phyloP scores from a whole-genome alignment of 2,888 invertebrate genomes.

The Liodrosophila aerea region DNA sequence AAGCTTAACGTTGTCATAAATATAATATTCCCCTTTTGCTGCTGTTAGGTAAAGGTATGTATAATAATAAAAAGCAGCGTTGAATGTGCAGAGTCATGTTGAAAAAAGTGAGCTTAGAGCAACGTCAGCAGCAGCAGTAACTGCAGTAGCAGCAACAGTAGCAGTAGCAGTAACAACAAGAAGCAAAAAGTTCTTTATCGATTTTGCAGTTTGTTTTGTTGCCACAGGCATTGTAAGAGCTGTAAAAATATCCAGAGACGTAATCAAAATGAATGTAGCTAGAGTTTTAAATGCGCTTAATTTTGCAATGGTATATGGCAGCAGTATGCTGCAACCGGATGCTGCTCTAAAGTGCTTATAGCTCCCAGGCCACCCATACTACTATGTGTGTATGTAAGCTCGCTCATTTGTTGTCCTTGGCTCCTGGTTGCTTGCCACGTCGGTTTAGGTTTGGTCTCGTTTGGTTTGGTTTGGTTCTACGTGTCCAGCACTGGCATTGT shows the following conservation, averaged over 20 bases:
- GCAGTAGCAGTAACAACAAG: constrained; percentile 12
- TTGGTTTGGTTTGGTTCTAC: constrained; percentile 31
- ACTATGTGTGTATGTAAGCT: constrained; percentile 3
- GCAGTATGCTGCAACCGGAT: constrained; percentile 15
- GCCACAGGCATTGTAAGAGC: constrained; percentile 26
- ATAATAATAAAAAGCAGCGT: constrained; percentile 14
- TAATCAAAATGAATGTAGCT: constrained; percentile 60
- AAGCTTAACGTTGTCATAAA: constrained; percentile 11
- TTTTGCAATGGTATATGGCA: constrained; percentile 40
- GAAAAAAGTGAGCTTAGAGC: constrained; percentile 19
- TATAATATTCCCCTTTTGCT: constrained; percentile 28
- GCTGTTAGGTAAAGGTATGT: constrained; percentile 4
- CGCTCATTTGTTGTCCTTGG: constrained; percentile 39
- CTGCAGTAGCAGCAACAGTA: constrained; percentile 3
- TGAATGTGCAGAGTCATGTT: constrained; percentile 39
- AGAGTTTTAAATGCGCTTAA: constrained; percentile 61
- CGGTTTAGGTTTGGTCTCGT: neutral
- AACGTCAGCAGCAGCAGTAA: constrained; percentile 11
- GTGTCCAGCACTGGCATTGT: constrained; percentile 57
- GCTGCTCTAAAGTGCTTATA: constrained; percentile 39
- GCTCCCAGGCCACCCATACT: constrained; percentile 16
- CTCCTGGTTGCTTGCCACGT: neutral
- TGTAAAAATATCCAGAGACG: constrained; percentile 31
- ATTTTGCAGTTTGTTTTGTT: constrained; percentile 33
- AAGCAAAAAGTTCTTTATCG: constrained; percentile 44